Conservation (phyloP, 2,113 vertebrate genomes). For the Anarrhichthys ocellatus region DNA sequence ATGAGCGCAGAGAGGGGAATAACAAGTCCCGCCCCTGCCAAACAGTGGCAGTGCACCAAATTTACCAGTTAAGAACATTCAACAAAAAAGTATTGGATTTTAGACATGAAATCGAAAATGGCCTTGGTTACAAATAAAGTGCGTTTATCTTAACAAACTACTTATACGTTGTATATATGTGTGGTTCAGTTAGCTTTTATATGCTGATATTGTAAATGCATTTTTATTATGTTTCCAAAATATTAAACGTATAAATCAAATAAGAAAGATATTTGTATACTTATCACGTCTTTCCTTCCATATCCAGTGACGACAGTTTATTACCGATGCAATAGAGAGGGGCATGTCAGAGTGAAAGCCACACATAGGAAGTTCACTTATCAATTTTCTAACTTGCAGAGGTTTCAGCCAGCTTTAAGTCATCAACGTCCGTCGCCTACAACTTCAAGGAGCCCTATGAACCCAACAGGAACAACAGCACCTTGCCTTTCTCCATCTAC, state of each 20-base stretch:
- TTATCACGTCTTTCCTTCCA: neutral
- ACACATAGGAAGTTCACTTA: neutral
- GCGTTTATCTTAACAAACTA: no score
- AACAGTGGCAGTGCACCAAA: neutral
- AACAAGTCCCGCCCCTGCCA: neutral
- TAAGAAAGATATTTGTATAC: neutral
- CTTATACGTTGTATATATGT: neutral
- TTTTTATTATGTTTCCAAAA: neutral
- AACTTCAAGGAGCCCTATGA: conserved; percentile 89
- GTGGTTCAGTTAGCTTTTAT: neutral
- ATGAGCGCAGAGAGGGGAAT: neutral
- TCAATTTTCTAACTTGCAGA: conserved; percentile 83
- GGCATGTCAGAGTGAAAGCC: neutral
- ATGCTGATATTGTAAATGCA: neutral
- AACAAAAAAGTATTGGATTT: neutral
- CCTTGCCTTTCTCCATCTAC: conserved; percentile 85
- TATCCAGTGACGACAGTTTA: neutral
- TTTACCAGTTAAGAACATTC: neutral
- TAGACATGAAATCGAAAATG: neutral
- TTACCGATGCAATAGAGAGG: neutral
- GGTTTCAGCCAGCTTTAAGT: conserved; percentile 90
- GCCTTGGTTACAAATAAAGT: neutral
- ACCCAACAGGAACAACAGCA: conserved; percentile 86
- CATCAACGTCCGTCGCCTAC: conserved; percentile 88
- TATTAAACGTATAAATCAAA: neutral